Base-by-base conservation (phyloP, 2,888 invertebrate genomes). In the Leptarthrus brevirostris region DNA sequence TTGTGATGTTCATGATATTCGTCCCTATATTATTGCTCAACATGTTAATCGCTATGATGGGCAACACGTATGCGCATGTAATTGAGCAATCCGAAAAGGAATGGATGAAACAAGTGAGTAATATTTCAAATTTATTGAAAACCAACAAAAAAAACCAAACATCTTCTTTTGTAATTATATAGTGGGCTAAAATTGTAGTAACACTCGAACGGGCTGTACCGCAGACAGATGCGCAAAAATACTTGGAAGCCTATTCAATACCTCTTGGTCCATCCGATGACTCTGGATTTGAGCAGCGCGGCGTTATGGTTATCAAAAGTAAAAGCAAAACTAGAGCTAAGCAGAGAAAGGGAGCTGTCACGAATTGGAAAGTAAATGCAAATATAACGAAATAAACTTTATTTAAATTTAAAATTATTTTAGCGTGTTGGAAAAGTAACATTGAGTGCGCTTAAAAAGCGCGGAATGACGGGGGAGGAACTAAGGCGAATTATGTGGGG, bases 1-100 rank as follows among this genome's bases (percentile, higher is more conserved):
- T 99, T 84, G 93, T 96, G 0, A 88, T 97, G 75, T 99, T 98
- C 84, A 98, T 98, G 97, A 95, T 99, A 73, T 92, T 98, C 79
- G 97, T 98, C 76, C 98, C 98, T 1, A 98, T 98, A 81, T 86
- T 98, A 61, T 86, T 98, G 80, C 89, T 98, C 12, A 98, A 98
- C 90, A 98, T 90, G 90, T 89, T 99, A 85, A 99, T 99, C 78
- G 99, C 99, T 77, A 99, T 98, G 98, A 99, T 99, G 98, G 98
- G 98, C 36, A 98, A 98, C 86, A 99, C 99, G 0, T 99, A 99
- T 83, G 96, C 97, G 0, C 95, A 95, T 79, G 97, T 99, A 75
- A 99, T 98, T 79, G 95, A 96, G 83, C 96, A 97, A 83, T 98
- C 98, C 36, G 98, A 98, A 85, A 98, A 98, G 85, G 98, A 99